These are phyloP conservation scores for Noctua janthina DNA, from an alignment of 2,888 invertebrate species.

Conservation along the genomic window DNA sequence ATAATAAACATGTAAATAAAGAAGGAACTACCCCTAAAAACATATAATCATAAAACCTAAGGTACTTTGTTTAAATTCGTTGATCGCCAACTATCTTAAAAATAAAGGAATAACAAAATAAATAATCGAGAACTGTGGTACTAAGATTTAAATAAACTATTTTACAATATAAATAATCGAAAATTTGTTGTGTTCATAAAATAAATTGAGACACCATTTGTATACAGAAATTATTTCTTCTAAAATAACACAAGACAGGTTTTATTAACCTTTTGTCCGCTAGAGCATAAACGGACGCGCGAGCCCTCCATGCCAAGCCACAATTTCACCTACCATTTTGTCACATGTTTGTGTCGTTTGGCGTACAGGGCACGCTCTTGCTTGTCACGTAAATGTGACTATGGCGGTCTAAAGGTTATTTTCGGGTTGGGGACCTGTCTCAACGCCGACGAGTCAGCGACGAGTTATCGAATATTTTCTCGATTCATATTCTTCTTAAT, in stretches of 20 bases:
- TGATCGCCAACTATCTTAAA: constrained; percentile 27
- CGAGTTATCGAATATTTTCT: not conserved
- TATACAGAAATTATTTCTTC: not conserved
- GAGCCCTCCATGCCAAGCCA: no score
- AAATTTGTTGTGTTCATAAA: constrained; percentile 3
- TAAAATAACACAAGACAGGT: not conserved
- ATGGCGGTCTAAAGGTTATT: no score
- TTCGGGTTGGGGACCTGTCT: not conserved
- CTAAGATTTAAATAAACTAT: constrained; percentile 2
- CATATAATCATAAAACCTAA: constrained; percentile 24
- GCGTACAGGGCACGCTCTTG: no score
- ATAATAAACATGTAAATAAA: not conserved
- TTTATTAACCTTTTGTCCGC: not conserved
- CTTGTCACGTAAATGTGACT: no score
- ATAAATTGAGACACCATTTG: not conserved
- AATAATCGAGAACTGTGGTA: constrained; percentile 17
- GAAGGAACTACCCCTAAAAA: not conserved
- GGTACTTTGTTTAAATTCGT: constrained; percentile 37
- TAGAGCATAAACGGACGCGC: no score
- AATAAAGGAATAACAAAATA: constrained; percentile 19
- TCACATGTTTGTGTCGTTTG: no score
- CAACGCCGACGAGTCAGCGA: not conserved
- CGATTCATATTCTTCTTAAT: not conserved
- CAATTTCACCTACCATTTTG: no score
- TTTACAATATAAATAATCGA: not conserved